phyloP scores from a whole-genome alignment of 2,797 vertebrate species.

The Anguilla obscura region DNA sequence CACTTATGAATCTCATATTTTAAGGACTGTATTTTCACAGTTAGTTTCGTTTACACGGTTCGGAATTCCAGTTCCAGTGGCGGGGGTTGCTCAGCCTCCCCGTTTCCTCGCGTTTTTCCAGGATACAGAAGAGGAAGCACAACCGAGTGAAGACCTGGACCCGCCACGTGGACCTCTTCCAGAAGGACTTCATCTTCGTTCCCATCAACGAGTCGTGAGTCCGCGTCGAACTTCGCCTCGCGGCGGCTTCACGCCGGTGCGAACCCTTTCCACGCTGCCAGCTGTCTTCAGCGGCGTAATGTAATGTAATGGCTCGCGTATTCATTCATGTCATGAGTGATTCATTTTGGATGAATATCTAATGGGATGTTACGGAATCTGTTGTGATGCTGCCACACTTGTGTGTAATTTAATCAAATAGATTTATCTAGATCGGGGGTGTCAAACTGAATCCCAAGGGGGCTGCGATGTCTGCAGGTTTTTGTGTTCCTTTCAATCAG shows the following conservation, averaged over 20 bases:
- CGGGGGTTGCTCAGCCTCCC: background rate
- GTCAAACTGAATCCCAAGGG: too few species aligned
- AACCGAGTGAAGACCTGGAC: constrained; percentile 98
- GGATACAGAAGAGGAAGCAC: constrained; percentile 92
- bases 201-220: constrained; percentile 99
- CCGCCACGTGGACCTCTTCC: constrained; percentile 94
- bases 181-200: constrained; percentile 98
- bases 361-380: background rate
- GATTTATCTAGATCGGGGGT: background rate
- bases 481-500: too few species aligned
- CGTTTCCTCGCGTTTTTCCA: constrained; percentile 56
- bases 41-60: background rate
- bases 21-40: background rate
- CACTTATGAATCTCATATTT: background rate
- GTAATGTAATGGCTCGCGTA: background rate
- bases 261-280: background rate
- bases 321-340: background rate
- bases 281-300: background rate
- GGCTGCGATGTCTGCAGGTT: too few species aligned
- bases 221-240: background rate
- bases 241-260: background rate
- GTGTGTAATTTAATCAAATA: background rate
- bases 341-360: background rate
- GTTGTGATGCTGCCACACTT: background rate
- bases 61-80: background rate